These are phyloP conservation scores for Apodemus speciosus DNA, from an alignment of 2,113 vertebrate genomes.

Conservation along the genomic window DNA sequence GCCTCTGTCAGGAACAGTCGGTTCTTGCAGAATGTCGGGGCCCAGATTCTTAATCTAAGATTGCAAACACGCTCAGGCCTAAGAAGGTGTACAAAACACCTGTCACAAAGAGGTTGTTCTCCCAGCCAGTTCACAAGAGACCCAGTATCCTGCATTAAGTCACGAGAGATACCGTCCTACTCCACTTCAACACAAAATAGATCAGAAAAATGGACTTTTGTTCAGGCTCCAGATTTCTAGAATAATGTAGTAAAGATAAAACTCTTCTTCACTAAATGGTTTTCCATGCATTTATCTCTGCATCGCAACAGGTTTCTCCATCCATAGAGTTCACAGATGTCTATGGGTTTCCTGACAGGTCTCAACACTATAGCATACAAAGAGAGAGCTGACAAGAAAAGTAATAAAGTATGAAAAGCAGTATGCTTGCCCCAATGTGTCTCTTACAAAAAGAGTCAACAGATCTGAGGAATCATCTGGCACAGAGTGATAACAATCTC, in stretches of 20 bases:
- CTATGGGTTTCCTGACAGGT: not conserved
- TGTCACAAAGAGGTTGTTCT: not conserved
- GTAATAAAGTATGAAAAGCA: not conserved
- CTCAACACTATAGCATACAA: not conserved
- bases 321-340: not conserved
- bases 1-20: not conserved
- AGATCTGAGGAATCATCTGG: not conserved
- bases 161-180: not conserved
- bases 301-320: not conserved
- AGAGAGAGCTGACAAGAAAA: not conserved
- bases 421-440: not conserved
- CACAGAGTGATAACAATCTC: not conserved
- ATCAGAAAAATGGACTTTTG: not conserved
- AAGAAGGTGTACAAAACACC: accelerated
- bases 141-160: not conserved
- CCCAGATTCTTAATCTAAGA: not conserved
- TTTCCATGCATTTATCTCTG: not conserved
- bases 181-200: not conserved
- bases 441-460: not conserved
- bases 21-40: not conserved
- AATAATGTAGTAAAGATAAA: not conserved
- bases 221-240: not conserved
- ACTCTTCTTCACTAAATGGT: not conserved
- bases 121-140: not conserved
- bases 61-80: not conserved